Conservation (phyloP, 1,140 invertebrate genomes). For the Zophobas atratus region DNA sequence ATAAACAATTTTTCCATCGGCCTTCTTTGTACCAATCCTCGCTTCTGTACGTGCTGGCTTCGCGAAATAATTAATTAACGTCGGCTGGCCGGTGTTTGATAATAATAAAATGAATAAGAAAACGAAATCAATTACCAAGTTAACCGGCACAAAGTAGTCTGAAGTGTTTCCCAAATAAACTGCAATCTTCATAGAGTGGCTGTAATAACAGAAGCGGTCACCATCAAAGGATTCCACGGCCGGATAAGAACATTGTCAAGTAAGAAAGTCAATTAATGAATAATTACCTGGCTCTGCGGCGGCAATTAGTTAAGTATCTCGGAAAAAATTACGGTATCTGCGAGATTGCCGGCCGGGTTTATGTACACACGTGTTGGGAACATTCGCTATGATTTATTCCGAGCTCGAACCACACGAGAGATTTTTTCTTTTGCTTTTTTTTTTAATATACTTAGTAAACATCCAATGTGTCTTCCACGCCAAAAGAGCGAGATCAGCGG, state of each 20-base stretch:
- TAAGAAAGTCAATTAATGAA: conserved; percentile 59
- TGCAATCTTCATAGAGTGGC: conserved; percentile 39
- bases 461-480: neutral
- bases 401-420: neutral
- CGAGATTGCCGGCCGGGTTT: neutral
- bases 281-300: conserved; percentile 53
- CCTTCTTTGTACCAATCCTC: conserved; percentile 1
- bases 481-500: too few relatives aligned
- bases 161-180: conserved; percentile 50
- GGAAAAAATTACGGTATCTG: conserved; percentile 23
- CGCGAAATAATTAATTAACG: conserved; percentile 37
- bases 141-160: conserved; percentile 42
- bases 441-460: neutral
- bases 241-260: conserved; percentile 58
- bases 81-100: conserved; percentile 28
- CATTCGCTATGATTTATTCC: neutral
- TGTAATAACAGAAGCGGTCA: conserved; percentile 42
- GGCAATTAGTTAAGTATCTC: conserved; percentile 54
- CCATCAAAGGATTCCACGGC: conserved; percentile 45
- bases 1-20: conserved; percentile 10
- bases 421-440: neutral
- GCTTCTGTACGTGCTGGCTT: conserved; percentile 10
- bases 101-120: conserved; percentile 36
- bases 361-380: neutral
- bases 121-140: conserved; percentile 38